Base-by-base conservation (phyloP, 2,113 vertebrate species). In the Eubucco bourcierii region DNA sequence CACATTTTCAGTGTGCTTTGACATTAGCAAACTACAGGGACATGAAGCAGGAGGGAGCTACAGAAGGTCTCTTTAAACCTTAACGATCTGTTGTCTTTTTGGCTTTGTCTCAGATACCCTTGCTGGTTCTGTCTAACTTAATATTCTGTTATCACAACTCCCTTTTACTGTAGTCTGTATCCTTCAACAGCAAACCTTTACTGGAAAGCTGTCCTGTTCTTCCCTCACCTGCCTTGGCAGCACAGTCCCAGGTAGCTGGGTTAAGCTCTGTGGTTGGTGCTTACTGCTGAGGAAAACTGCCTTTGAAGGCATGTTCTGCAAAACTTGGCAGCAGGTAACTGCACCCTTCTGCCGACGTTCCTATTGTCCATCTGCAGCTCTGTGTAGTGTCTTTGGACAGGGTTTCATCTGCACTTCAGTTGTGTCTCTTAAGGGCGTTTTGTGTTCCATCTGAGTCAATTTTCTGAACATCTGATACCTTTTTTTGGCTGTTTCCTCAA, bases 291-390 rank as follows among this genome's bases (percentile, higher is more conserved):
- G 87, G 59, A 82, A 91, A 93, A 86, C 46, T 90, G 94, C 65
- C 76, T 90, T 80, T 39, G 73, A 88, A 93, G 85, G 89, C 83
- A 60, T 16, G 65, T 87, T 94, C 61, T 65, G 75, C 60, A 93
- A 52, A 73, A 80, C 55, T 19, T 87, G 74, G 85, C 89, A 87
- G 21, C 15, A 63, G 80, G 78, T 94, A 72, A 18, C 82, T 68
- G 75, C 75, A 68, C 88, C 87, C 80, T 93, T 84, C 84, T 91
- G 90, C 90, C 94, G 56, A 64, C 77, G 74, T 77, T 95, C 84
- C 72, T 80, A 65, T 39, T 19, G 13, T 83, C 93, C 92, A 53
- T 84, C 77, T 90, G 82, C 82, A 90, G 87, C 82, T 92, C 39
- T 73, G 74, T 53, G 25, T 28, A 56, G 81, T 1, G 37, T 67